A percentile compares a stretch with the other conserved stretches of the same genome.
phyloP scores from a whole-genome alignment of 2,113 vertebrate genomes.

The Copsychus sechellarum region DNA sequence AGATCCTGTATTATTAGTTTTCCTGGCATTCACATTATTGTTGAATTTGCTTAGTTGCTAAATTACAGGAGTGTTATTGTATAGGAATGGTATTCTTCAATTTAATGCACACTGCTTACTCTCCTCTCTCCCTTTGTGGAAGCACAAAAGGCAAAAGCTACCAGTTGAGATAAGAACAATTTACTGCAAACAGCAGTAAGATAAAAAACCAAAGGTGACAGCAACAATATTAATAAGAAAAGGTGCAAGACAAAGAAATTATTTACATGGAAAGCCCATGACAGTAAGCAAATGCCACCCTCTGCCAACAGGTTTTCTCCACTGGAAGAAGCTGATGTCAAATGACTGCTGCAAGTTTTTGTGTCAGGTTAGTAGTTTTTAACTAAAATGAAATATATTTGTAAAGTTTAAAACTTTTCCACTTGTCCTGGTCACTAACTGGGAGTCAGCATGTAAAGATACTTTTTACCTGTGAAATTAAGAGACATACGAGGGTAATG shows the following conservation, averaged over 20 bases:
- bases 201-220: not conserved
- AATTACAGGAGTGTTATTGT: not conserved
- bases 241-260: not conserved
- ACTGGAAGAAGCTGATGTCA: not conserved
- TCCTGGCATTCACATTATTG: not conserved
- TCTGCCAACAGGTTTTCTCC: not conserved
- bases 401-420: not conserved
- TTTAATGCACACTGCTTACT: accelerated
- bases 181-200: not conserved
- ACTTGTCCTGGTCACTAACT: not conserved
- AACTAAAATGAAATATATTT: not conserved
- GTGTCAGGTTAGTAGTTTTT: not conserved
- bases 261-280: accelerated
- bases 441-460: not conserved
- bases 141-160: not conserved
- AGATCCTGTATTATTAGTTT: not conserved
- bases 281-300: not conserved
- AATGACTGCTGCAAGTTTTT: not conserved
- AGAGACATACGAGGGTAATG: not conserved
- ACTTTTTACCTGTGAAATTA: not conserved
- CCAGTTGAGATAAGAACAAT: not conserved
- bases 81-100: not conserved
- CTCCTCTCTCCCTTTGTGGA: not conserved
- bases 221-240: not conserved
- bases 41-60: not conserved